Evolutionary conservation across 2,888 invertebrate species (phyloP).

Genomic region (Drosophila mettleri): DNA sequence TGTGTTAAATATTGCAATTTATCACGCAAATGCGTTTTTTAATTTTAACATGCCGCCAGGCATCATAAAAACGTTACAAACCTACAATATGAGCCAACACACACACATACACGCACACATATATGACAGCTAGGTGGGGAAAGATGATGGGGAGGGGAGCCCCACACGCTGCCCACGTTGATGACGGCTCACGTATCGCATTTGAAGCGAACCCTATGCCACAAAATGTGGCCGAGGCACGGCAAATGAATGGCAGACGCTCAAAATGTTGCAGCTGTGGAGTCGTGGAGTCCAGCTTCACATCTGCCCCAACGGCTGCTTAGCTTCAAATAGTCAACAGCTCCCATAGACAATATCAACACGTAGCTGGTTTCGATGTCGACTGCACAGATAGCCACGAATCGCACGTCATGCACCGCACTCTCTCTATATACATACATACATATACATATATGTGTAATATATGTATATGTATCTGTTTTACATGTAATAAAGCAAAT

Average conservation of each 20-base stretch:
- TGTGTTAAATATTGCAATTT: constrained; percentile 85
- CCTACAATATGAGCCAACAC: constrained; percentile 74
- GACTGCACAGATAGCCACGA: neutral
- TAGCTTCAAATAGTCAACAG: constrained; percentile 6
- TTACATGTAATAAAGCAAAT: no score
- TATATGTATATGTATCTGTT: neutral
- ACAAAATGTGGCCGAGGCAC: constrained; percentile 15
- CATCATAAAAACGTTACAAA: constrained; percentile 83
- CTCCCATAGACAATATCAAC: constrained; percentile 17
- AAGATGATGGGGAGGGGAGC: no score
- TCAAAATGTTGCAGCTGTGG: constrained; percentile 16
- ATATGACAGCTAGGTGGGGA: constrained; percentile 16
- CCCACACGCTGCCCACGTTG: constrained; percentile 56
- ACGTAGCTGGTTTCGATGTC: constrained; percentile 4
- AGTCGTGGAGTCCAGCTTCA: constrained; percentile 2
- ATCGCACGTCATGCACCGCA: constrained; percentile 7
- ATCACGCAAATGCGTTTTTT: constrained; percentile 85
- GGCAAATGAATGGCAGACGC: constrained; percentile 29
- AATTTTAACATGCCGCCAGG: constrained; percentile 85
- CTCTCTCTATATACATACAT: no score
- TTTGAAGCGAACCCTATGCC: constrained; percentile 15
- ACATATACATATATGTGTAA: neutral
- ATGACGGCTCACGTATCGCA: constrained; percentile 60
- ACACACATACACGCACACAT: constrained; percentile 28
- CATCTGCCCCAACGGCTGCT: constrained; percentile 23